Base-by-base conservation (phyloP, 2,797 vertebrate species). In the Sarcoramphus papa region DNA sequence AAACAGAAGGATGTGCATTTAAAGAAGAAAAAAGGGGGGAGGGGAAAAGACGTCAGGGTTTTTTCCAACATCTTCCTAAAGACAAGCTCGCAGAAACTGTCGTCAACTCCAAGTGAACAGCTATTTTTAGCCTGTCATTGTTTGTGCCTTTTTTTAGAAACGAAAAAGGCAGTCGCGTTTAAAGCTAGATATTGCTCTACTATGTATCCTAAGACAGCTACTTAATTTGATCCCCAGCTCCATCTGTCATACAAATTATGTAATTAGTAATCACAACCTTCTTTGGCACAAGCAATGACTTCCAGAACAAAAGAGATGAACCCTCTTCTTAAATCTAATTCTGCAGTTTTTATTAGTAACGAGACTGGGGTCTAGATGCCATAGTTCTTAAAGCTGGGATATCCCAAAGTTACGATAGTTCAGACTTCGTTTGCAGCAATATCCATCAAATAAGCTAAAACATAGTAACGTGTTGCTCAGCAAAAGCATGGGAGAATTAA, bases 61-160 rank as follows among this genome's bases (percentile, higher is more conserved):
- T 96, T 96, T 95, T 96, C 63, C 93, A 96, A 90, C 94, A 88
- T 96, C 97, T 96, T 96, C 94, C 95, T 96, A 96, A 97, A 97
- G 97, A 98, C 95, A 97, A 95, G 97, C 96, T 79, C 97, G 97
- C 93, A 93, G 96, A 98, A 98, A 98, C 97, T 98, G 96, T 96
- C 96, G 74, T 97, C 98, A 97, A 97, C 97, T 97, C 97, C 97
- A 97, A 98, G 97, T 94, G 97, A 98, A 96, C 91, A 96, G 96
- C 97, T 98, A 98, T 98, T 98, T 98, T 98, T 95, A 97, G 97
- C 88, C 76, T 92, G 83, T 97, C 97, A 97, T 98, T 98, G 97
- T 97, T 98, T 97, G 96, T 98, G 95, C 85, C 95, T 97, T 97
- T 96, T 97, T 98, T 97, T 96, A 97, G 97, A 93, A 95, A 97